Percentiles rank a stretch among this genome's conserved stretches.
Conservation (phyloP, 1,140 invertebrate species). For the Trichonephila clavipes region DNA sequence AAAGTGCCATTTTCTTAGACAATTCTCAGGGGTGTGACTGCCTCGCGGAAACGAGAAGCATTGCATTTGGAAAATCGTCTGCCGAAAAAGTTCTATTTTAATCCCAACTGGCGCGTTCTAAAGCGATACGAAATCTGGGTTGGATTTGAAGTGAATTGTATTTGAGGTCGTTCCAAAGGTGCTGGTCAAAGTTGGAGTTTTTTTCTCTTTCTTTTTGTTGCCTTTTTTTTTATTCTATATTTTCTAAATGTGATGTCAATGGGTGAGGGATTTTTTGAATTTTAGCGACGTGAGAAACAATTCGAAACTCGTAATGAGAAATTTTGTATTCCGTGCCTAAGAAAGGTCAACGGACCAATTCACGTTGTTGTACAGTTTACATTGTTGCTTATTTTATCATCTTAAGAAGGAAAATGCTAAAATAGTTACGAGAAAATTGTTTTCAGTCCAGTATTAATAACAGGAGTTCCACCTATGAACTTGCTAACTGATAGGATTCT, state of each 20-base stretch:
- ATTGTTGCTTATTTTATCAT: too few relatives aligned
- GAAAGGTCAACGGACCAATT: too few relatives aligned
- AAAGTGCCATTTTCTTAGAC: slow-evolving; percentile 7
- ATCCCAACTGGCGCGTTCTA: neutral
- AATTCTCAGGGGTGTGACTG: neutral
- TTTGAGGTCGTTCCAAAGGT: neutral
- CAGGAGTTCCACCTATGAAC: too few relatives aligned
- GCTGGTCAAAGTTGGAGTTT: neutral
- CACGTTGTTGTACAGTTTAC: too few relatives aligned
- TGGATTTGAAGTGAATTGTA: neutral
- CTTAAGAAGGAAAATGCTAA: too few relatives aligned
- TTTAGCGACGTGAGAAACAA: too few relatives aligned
- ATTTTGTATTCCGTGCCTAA: too few relatives aligned
- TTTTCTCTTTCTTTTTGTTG: neutral
- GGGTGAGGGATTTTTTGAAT: neutral
- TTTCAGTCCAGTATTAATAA: too few relatives aligned
- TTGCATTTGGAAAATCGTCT: neutral
- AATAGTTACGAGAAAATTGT: too few relatives aligned
- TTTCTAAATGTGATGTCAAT: neutral
- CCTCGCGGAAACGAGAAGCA: neutral
- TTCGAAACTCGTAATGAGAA: too few relatives aligned
- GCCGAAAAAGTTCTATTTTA: slow-evolving; percentile 8
- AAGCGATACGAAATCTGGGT: neutral
- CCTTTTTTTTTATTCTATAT: too few relatives aligned
- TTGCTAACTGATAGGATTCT: too few relatives aligned